Conservation (phyloP, 2,113 vertebrate species). For the Scytalopus superciliaris region DNA sequence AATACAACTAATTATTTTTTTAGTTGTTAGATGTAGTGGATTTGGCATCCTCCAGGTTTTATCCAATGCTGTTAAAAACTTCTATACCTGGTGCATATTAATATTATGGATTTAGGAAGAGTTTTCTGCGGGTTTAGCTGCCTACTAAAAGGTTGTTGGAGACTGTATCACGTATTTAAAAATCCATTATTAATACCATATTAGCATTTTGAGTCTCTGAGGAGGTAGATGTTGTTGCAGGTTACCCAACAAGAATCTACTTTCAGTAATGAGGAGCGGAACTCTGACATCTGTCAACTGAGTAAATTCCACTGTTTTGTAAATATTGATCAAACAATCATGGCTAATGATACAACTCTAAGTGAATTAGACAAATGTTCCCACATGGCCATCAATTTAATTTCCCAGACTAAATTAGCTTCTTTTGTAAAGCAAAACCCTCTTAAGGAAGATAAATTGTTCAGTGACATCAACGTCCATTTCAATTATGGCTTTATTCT, state of each 20-base stretch:
- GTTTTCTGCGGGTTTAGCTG: background rate
- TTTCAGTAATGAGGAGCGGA: conserved; percentile 17
- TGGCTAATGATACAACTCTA: conserved; percentile 66
- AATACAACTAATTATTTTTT: background rate
- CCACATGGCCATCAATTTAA: conserved; percentile 64
- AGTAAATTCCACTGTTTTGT: conserved; percentile 56
- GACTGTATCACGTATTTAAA: background rate
- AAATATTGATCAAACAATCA: conserved; percentile 73
- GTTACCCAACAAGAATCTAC: conserved; percentile 6
- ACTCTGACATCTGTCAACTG: conserved; percentile 55
- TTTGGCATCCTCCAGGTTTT: background rate
- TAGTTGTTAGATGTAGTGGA: background rate
- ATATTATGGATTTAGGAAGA: background rate
- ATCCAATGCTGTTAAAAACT: background rate
- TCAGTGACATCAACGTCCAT: conserved; percentile 44
- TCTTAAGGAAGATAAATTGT: conserved; percentile 67
- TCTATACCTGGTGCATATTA: background rate
- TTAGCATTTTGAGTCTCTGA: background rate
- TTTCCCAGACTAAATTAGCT: conserved; percentile 64
- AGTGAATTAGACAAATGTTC: conserved; percentile 71
- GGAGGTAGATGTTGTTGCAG: background rate
- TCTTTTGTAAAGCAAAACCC: conserved; percentile 52
- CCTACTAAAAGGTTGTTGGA: background rate
- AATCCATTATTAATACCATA: conserved; percentile 1
- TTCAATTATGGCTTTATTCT: conserved; percentile 45